A percentile compares a stretch with the other conserved stretches of the same genome.
phyloP scores from a whole-genome alignment of 2,113 vertebrate genomes.

The Brienomyrus brachyistius region DNA sequence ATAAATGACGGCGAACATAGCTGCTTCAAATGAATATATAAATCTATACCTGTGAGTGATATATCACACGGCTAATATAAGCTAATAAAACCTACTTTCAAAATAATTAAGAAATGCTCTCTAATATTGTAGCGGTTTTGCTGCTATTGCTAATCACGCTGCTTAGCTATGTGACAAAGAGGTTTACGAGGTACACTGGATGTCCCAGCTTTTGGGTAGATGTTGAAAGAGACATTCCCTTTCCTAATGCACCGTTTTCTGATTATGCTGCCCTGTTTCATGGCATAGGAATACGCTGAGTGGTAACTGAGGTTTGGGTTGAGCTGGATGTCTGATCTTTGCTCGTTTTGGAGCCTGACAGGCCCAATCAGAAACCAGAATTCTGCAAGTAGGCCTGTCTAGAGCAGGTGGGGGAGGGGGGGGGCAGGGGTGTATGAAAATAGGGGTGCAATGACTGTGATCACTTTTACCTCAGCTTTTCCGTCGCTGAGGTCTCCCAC shows the following conservation, averaged over 20 bases:
- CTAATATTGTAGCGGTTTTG: background rate
- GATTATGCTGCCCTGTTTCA: background rate
- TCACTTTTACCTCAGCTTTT: constrained; percentile 49
- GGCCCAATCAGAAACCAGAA: background rate
- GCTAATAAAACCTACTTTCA: background rate
- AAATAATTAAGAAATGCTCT: background rate
- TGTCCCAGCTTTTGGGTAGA: background rate
- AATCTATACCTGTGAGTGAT: background rate
- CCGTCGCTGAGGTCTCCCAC: constrained; percentile 39
- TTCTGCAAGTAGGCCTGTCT: background rate
- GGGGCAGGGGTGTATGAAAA: background rate
- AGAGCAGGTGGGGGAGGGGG: background rate
- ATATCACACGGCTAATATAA: background rate
- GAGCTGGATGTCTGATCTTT: background rate
- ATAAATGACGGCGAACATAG: background rate
- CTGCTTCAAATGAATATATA: background rate
- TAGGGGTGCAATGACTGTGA: constrained; percentile 35
- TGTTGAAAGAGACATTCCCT: background rate
- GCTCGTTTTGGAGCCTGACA: background rate
- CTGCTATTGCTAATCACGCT: background rate
- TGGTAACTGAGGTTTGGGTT: background rate
- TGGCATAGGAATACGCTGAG: background rate
- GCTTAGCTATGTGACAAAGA: background rate
- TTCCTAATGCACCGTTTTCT: background rate
- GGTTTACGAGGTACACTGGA: background rate